Evolutionary conservation across 1,140 invertebrate genomes (phyloP), one percentile per base, ranked within the genome.

Genomic region (Zaprionus kolodkinae): DNA sequence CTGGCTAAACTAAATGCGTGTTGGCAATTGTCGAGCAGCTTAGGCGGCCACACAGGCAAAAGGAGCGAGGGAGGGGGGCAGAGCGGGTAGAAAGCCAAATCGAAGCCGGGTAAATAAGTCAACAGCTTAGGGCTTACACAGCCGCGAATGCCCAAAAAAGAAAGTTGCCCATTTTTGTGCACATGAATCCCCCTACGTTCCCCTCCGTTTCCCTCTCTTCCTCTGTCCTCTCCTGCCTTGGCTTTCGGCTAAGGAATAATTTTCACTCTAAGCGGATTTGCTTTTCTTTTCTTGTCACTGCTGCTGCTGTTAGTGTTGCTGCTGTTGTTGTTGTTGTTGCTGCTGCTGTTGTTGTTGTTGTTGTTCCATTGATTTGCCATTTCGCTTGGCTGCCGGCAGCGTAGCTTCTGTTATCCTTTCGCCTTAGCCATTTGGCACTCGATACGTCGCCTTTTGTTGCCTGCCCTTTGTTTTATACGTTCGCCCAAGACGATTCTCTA

Each of bases 191-290:
- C 38, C 7, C 38, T 30, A 33, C 30, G 7, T 33, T 7, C 7
- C 30, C 30, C 7, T 5, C 30, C 4, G 1, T 33, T 33, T 7
- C n/a, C n/a, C n/a, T n/a, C n/a, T n/a, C n/a, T 7, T 12, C 12
- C 6, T 2, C 6, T 15, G 11, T 45, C 56, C 13, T 52, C 63
- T 67, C 54, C 52, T 63, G 38, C 38, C 38, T 40, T 40, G 38
- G 38, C 38, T 54, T 77, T 54, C 40, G 83, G 72, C 38, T 66
- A 79, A 89, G 72, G 84, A 91, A 91, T 91, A 91, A 91, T 91
- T 91, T 88, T 85, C 75, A 87, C 90, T 91, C 87, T 91, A 91
- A 91, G 90, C 90, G 86, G 90, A 84, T 91, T 91, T 91, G 73
- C 67, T 81, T 68, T 81, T 72, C 72, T 54, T 79, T 72, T 69